Evolutionary conservation across 2,113 vertebrate genomes (phyloP), one percentile per base, ranked within the genome.

Genomic region (Eublepharis macularius): DNA sequence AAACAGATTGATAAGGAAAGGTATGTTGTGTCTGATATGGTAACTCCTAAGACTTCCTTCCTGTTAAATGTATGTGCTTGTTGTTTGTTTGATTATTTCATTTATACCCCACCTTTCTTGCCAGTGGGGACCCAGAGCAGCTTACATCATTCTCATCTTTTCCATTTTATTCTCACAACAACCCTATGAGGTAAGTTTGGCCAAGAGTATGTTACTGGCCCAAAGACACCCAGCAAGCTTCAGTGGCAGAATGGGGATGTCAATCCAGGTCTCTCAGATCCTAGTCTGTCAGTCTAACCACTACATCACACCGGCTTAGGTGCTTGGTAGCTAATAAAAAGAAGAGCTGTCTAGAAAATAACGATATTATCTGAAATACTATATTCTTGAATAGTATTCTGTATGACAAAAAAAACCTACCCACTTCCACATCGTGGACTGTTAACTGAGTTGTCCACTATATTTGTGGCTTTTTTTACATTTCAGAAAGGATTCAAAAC

Each of bases 401-500:
- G 77, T 36, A 32, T 81, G 36, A 16, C 45, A 66, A 78, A 65
- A 84, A 80, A 76, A 69, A 77, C 12, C 12, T 45, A 51, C 65
- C 60, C 49, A 19, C 9, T 74, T 60, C 78, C 86, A 70, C 47
- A 84, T 16, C 0, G 0, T 0, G 0, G 83, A 84, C 78, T 88
- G 69, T 19, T 17, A 14, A 57, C 21, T 74, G 32, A 79, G 10
- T 91, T 88, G 80, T 10, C 77, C 70, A 10, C 87, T 51, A 74
- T 80, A 39, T 76, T 93, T 92, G 87, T 92, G 82, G 89, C 89
- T 82, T 78, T 43, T 29, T 81, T 4, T 81, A 80, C 65, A 68
- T 29, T 16, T 76, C 43, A 16, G 88, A 51, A 4, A 83, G 79
- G 45, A 51, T 41, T 29, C 63, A 89, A 90, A 65, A 17, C 81